A percentile compares a stretch with the other conserved stretches of the same genome.
Evolutionary conservation across 2,797 vertebrate species (phyloP).

Genomic region (Protonibea diacanthus): DNA sequence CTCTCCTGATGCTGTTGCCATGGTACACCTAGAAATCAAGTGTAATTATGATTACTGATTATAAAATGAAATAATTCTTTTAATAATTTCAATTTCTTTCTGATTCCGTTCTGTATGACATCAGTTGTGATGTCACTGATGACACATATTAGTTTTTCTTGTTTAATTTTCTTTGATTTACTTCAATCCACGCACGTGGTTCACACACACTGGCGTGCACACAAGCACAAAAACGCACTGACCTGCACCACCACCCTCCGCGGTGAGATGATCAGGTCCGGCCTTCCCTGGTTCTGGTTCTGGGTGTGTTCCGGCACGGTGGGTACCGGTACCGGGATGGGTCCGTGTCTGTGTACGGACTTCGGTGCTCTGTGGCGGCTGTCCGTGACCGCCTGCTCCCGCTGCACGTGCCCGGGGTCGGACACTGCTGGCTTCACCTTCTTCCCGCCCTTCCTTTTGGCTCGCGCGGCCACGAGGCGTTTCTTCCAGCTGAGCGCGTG

Average conservation of each 20-base stretch:
- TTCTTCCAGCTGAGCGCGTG: constrained; percentile 94
- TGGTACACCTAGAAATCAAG: too few species aligned
- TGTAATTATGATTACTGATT: too few species aligned
- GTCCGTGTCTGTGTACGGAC: constrained; percentile 26
- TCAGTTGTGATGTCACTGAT: too few species aligned
- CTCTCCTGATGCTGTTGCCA: too few species aligned
- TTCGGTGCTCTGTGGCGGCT: constrained; percentile 13
- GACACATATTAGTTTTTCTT: neutral
- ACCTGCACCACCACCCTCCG: constrained; percentile 56
- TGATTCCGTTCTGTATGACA: too few species aligned
- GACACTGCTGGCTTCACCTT: constrained; percentile 77
- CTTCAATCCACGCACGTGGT: neutral
- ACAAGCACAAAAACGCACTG: neutral
- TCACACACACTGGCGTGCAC: neutral
- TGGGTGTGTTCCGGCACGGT: constrained; percentile 32
- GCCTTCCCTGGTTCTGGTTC: constrained; percentile 6
- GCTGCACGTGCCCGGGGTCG: constrained; percentile 79
- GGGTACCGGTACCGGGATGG: constrained; percentile 50
- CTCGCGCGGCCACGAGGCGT: constrained; percentile 86
- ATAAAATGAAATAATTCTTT: too few species aligned
- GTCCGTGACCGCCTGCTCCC: constrained; percentile 36
- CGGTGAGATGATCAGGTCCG: constrained; percentile 34
- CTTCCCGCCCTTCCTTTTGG: constrained; percentile 89
- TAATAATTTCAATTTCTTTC: too few species aligned
- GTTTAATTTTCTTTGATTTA: neutral